These are phyloP conservation scores for Pipra filicauda DNA, from an alignment of 2,113 vertebrate species.

Conservation along the genomic window DNA sequence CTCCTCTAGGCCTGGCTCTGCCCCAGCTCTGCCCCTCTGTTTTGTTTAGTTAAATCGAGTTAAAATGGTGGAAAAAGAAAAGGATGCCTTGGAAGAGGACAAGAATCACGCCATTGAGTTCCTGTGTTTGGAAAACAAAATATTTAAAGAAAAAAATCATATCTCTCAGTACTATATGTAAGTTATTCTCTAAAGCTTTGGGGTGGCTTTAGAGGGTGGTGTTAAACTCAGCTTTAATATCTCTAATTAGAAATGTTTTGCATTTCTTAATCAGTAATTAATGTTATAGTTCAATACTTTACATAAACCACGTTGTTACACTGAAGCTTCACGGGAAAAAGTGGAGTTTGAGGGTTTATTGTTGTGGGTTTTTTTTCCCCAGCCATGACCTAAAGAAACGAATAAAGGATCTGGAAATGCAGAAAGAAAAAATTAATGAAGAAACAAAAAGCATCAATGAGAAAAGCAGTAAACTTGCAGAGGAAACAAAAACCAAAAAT, in stretches of 20 bases:
- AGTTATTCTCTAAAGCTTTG: slow-evolving; percentile 62
- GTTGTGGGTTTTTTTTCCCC: background rate
- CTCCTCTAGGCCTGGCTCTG: background rate
- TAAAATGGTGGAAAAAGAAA: slow-evolving; percentile 97
- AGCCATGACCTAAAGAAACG: slow-evolving; percentile 89
- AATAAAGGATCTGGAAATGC: slow-evolving; percentile 78
- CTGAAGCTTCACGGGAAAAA: background rate
- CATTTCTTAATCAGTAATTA: background rate
- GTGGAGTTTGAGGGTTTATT: background rate
- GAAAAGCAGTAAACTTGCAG: slow-evolving; percentile 81
- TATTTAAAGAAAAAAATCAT: slow-evolving; percentile 87
- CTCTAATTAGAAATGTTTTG: background rate
- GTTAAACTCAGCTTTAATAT: background rate
- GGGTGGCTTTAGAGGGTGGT: background rate
- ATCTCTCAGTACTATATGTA: slow-evolving; percentile 92
- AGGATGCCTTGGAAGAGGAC: slow-evolving; percentile 91
- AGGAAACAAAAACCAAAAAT: slow-evolving; percentile 85
- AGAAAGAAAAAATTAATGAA: slow-evolving; percentile 87
- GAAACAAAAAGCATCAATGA: slow-evolving; percentile 87
- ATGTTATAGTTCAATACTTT: background rate
- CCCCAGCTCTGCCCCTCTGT: background rate
- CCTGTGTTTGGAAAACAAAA: slow-evolving; percentile 89
- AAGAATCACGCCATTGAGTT: slow-evolving; percentile 93
- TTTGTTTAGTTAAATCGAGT: slow-evolving; percentile 89
- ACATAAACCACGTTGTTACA: background rate